These are phyloP conservation scores for Heteropelma amictum DNA, from an alignment of 2,888 invertebrate genomes.

Conservation along the genomic window DNA sequence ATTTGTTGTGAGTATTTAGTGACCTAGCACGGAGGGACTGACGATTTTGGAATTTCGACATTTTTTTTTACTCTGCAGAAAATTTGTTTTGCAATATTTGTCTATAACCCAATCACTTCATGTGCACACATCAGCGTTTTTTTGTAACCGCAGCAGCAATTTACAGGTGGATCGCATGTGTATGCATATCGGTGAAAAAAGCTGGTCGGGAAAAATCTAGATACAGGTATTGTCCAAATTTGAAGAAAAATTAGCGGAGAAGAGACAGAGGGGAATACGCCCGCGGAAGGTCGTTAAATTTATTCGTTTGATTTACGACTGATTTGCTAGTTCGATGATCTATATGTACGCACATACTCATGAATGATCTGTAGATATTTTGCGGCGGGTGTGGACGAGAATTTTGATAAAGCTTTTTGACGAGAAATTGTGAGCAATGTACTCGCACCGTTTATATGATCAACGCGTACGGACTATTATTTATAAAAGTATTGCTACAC, in stretches of 20 bases:
- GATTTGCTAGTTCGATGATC: conserved; percentile 3
- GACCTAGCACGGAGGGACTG: too few relatives aligned
- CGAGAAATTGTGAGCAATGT: conserved; percentile 25
- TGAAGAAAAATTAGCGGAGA: background rate
- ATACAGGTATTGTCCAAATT: background rate
- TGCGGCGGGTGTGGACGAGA: background rate
- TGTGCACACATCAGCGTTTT: too few relatives aligned
- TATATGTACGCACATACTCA: background rate
- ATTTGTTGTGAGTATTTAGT: too few relatives aligned
- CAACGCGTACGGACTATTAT: background rate
- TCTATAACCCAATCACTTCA: too few relatives aligned
- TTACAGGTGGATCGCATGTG: too few relatives aligned
- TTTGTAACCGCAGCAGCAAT: too few relatives aligned
- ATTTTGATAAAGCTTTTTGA: conserved; percentile 29
- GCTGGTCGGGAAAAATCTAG: too few relatives aligned
- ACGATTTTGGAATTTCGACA: too few relatives aligned
- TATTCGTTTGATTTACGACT: conserved; percentile 44
- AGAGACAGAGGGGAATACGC: background rate
- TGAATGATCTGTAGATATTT: background rate
- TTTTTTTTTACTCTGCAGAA: too few relatives aligned
- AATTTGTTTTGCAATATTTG: too few relatives aligned
- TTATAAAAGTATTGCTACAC: background rate
- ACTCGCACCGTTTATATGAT: conserved; percentile 26
- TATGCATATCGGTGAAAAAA: too few relatives aligned
- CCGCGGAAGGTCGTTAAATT: conserved; percentile 42